Evolutionary conservation across 2,888 invertebrate genomes (phyloP).

Genomic region (Sesia bembeciformis): DNA sequence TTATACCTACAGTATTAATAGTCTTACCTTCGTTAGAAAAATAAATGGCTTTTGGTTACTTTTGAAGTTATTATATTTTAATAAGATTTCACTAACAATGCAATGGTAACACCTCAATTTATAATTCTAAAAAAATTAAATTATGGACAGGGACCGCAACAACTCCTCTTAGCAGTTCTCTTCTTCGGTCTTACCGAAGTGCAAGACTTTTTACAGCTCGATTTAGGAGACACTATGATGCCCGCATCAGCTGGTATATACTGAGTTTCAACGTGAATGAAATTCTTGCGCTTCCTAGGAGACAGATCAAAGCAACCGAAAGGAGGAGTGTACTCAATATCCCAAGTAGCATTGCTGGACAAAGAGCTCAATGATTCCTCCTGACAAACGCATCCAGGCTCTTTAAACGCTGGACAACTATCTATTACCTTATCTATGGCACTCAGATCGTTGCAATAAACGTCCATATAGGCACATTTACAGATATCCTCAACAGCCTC

Average conservation of each 20-base stretch:
- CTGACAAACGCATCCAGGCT: constrained; percentile 54
- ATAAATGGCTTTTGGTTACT: too few relatives aligned
- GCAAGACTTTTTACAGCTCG: constrained; percentile 33
- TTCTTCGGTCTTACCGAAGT: constrained; percentile 27
- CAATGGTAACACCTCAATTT: too few relatives aligned
- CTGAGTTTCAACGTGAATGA: constrained; percentile 76
- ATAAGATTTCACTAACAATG: too few relatives aligned
- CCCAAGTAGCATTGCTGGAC: constrained; percentile 78
- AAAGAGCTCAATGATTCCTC: constrained; percentile 56
- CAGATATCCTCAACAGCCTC: constrained; percentile 60
- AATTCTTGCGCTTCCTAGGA: constrained; percentile 56
- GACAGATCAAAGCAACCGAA: constrained; percentile 78
- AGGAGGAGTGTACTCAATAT: constrained; percentile 82
- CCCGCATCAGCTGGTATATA: constrained; percentile 73
- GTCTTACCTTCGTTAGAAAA: too few relatives aligned
- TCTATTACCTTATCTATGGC: constrained; percentile 64
- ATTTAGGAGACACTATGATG: constrained; percentile 31
- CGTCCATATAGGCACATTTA: constrained; percentile 69
- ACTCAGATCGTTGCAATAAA: constrained; percentile 57
- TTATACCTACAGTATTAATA: too few relatives aligned
- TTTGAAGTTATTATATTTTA: too few relatives aligned
- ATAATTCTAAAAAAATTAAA: too few relatives aligned
- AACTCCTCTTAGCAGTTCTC: constrained; percentile 19
- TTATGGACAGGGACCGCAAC: constrained; percentile 25
- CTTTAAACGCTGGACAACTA: constrained; percentile 57